Evolutionary conservation across 1,140 invertebrate genomes (phyloP).

Genomic region (Goniozus legneri): DNA sequence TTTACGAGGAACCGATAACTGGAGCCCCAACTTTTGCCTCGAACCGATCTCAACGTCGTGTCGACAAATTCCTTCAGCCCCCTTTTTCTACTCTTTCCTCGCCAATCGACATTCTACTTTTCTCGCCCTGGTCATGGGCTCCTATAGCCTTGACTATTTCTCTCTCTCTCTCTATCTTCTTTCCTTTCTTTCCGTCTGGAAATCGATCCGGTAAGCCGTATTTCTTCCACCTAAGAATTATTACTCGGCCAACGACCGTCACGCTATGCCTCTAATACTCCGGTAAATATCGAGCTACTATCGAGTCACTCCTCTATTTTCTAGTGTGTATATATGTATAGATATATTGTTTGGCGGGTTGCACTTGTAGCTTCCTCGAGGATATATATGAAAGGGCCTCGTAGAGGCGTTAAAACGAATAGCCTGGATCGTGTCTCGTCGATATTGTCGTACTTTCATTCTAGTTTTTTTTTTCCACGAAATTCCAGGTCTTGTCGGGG

Average conservation of each 20-base stretch:
- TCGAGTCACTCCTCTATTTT: too few relatives aligned
- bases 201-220: not conserved
- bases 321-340: too few relatives aligned
- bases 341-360: too few relatives aligned
- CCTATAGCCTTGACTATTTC: not conserved
- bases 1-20: conserved; percentile 34
- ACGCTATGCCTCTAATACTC: not conserved
- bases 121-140: conserved; percentile 1
- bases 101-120: not conserved
- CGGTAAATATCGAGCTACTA: not conserved
- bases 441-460: too few relatives aligned
- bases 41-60: not conserved
- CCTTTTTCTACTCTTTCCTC: conserved; percentile 2
- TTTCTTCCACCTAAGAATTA: not conserved
- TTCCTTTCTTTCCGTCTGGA: not conserved
- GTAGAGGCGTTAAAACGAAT: too few relatives aligned
- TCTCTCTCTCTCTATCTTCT: not conserved
- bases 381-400: too few relatives aligned
- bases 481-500: too few relatives aligned
- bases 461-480: too few relatives aligned
- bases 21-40: conserved; percentile 13
- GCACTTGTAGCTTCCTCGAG: too few relatives aligned
- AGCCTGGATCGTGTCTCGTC: too few relatives aligned
- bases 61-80: conserved; percentile 6
- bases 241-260: not conserved